These are phyloP conservation scores for Rambutsinella grinnellia DNA, from an alignment of 2,888 invertebrate species.

Conservation along the genomic window DNA sequence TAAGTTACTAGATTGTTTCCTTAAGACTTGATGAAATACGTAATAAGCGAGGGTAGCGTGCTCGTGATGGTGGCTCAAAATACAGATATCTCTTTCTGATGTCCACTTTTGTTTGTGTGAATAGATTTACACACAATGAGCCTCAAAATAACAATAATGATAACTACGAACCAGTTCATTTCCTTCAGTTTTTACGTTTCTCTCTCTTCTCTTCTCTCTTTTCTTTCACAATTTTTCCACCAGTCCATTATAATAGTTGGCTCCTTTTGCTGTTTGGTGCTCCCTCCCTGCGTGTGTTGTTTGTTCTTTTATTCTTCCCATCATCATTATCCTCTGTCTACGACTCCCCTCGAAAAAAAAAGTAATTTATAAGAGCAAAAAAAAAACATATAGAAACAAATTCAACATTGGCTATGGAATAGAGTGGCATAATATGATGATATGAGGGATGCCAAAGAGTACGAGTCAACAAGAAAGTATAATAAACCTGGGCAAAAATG, in stretches of 20 bases:
- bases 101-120: constrained; percentile 53
- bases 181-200: constrained; percentile 39
- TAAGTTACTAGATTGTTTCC: background rate
- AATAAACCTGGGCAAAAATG: constrained; percentile 13
- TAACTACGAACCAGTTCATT: constrained; percentile 60
- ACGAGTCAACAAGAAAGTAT: constrained; percentile 11
- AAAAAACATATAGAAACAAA: background rate
- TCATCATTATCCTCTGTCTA: constrained; percentile 14
- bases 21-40: background rate
- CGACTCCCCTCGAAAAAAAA: constrained; percentile 15
- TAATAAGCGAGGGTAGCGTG: background rate
- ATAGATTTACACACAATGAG: constrained; percentile 57
- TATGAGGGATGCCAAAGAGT: background rate
- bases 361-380: constrained; percentile 14
- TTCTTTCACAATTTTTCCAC: constrained; percentile 13
- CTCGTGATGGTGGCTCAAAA: background rate
- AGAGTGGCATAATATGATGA: background rate
- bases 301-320: constrained; percentile 16
- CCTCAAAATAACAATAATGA: constrained; percentile 52
- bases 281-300: constrained; percentile 7
- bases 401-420: constrained; percentile 4
- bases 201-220: background rate
- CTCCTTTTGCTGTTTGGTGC: constrained; percentile 22
- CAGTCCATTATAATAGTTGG: constrained; percentile 32
- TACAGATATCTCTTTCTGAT: constrained; percentile 16